phyloP scores from a whole-genome alignment of 1,140 invertebrate species.

The Tachypleus tridentatus region DNA sequence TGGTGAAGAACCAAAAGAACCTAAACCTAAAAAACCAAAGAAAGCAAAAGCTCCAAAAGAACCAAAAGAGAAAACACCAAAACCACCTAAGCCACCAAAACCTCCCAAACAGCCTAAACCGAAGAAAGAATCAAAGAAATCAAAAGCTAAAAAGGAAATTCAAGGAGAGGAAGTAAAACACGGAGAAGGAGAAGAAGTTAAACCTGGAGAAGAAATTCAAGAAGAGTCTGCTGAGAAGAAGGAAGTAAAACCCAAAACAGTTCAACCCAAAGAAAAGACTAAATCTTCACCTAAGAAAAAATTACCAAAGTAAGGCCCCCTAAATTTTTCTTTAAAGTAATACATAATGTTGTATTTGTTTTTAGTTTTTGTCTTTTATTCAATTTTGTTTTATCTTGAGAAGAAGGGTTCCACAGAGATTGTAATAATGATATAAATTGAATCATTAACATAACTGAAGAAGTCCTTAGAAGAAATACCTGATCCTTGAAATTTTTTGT shows the following conservation, averaged over 20 bases:
- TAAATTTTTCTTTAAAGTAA: neutral
- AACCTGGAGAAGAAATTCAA: slow-evolving; percentile 1
- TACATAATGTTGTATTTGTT: neutral
- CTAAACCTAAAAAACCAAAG: slow-evolving; percentile 30
- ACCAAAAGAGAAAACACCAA: slow-evolving; percentile 7
- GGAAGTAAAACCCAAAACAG: slow-evolving; percentile 10
- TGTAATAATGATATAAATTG: too few species aligned
- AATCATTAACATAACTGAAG: too few species aligned
- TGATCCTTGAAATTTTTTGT: too few species aligned
- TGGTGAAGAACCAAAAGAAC: slow-evolving; percentile 25
- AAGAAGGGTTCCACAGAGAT: too few species aligned
- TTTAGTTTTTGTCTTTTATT: slow-evolving; percentile 3
- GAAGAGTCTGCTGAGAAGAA: slow-evolving; percentile 2
- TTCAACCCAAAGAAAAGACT: slow-evolving; percentile 20
- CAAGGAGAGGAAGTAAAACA: neutral
- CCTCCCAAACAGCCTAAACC: slow-evolving; percentile 2
- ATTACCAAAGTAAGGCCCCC: slow-evolving; percentile 24
- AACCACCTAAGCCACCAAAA: neutral
- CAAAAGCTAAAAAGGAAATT: too few species aligned
- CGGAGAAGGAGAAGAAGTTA: too few species aligned
- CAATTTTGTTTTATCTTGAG: neutral
- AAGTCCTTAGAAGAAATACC: too few species aligned
- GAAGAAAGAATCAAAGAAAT: neutral
- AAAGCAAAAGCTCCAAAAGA: slow-evolving; percentile 24
- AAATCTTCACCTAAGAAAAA: slow-evolving; percentile 24